phyloP scores from a whole-genome alignment of 2,113 vertebrate species.

The Phocoena phocoena region DNA sequence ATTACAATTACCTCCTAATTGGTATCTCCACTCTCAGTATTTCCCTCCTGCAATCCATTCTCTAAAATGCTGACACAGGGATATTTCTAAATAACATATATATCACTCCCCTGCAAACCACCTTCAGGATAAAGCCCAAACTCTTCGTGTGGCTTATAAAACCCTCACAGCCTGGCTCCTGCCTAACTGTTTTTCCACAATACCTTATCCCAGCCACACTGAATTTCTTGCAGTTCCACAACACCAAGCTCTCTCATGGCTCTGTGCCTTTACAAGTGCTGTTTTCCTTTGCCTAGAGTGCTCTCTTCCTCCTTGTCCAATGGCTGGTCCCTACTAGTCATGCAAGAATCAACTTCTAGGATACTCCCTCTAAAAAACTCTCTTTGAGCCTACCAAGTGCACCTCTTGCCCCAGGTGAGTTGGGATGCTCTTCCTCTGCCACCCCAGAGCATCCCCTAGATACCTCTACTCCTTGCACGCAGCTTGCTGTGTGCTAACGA shows the following conservation, averaged over 20 bases:
- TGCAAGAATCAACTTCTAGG: background rate
- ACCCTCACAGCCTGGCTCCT: background rate
- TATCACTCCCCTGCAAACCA: background rate
- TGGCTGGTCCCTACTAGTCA: background rate
- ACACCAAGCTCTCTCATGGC: background rate
- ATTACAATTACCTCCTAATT: background rate
- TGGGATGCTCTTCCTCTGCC: background rate
- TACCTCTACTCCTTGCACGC: background rate
- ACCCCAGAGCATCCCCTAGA: background rate
- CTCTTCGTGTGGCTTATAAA: background rate
- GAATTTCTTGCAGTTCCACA: background rate
- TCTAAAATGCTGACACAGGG: background rate
- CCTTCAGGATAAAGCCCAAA: background rate
- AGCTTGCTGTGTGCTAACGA: background rate
- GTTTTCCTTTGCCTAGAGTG: background rate
- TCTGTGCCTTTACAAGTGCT: background rate
- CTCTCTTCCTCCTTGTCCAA: background rate
- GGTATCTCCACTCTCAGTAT: background rate
- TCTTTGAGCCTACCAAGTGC: background rate
- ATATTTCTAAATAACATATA: conserved; percentile 4
- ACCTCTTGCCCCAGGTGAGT: background rate
- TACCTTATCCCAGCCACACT: background rate
- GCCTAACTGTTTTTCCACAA: background rate
- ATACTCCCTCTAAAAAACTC: background rate
- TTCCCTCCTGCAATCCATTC: background rate